A percentile compares a stretch with the other conserved stretches of the same genome.
phyloP scores from a whole-genome alignment of 2,113 vertebrate genomes.

The Gavia stellata region DNA sequence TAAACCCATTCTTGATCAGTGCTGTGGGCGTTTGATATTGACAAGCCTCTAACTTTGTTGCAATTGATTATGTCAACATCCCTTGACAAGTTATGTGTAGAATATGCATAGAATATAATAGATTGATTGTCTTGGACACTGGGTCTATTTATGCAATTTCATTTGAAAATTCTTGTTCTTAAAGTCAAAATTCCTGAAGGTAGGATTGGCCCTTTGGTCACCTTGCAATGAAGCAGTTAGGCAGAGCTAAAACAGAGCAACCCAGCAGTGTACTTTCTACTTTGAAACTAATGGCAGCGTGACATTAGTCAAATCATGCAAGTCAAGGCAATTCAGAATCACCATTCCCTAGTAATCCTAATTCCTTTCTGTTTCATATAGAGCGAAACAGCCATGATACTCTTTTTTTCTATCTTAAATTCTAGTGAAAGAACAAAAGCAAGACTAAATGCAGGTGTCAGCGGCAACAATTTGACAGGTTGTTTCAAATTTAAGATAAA shows the following conservation, averaged over 20 bases:
- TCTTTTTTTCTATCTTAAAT: not conserved
- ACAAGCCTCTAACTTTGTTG: not conserved
- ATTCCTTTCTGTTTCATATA: not conserved
- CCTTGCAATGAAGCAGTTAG: not conserved
- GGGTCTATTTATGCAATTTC: not conserved
- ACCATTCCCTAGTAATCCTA: not conserved
- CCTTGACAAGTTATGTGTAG: not conserved
- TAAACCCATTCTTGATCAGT: not conserved
- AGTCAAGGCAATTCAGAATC: not conserved
- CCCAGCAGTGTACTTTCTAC: not conserved
- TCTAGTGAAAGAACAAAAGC: not conserved
- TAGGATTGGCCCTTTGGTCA: not conserved
- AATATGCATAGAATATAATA: too few species aligned
- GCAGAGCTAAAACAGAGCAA: not conserved
- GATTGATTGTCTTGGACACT: not conserved
- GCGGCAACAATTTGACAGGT: not conserved
- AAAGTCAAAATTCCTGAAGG: not conserved
- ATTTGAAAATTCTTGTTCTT: not conserved
- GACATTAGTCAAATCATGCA: not conserved
- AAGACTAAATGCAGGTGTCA: not conserved
- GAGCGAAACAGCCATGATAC: fast-evolving
- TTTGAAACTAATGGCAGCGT: not conserved
- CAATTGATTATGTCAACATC: not conserved
- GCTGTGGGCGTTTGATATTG: not conserved
- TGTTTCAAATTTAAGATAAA: not conserved